phyloP scores from a whole-genome alignment of 2,797 vertebrate species.

The Pteropus rufus region DNA sequence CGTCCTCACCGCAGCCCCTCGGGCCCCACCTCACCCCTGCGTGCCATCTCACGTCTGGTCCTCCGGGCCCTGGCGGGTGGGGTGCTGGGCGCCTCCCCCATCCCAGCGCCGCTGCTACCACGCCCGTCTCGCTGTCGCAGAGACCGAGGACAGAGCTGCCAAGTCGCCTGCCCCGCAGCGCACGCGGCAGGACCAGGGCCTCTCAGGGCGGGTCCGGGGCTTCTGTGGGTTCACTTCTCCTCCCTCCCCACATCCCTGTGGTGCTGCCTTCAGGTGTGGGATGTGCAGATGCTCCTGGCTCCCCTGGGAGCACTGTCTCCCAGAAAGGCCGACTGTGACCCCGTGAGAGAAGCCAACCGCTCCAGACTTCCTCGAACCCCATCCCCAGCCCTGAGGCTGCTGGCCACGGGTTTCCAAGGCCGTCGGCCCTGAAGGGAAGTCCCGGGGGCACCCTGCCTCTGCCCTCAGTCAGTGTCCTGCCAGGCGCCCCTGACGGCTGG shows the following conservation, averaged over 20 bases:
- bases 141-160: background rate
- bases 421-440: background rate
- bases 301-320: rapidly evolving
- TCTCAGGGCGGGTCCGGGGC: background rate
- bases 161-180: too few species aligned
- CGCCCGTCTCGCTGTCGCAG: background rate
- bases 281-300: background rate
- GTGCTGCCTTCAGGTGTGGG: rapidly evolving
- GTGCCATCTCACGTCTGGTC: background rate
- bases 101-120: rapidly evolving
- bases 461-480: rapidly evolving
- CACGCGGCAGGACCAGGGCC: too few species aligned
- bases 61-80: rapidly evolving
- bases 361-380: too few species aligned
- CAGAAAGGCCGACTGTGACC: background rate
- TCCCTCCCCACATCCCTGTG: background rate
- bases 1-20: background rate
- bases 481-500: rapidly evolving
- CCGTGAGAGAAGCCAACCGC: background rate
- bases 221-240: rapidly evolving
- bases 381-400: rapidly evolving
- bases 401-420: rapidly evolving
- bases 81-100: rapidly evolving
- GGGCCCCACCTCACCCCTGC: rapidly evolving
- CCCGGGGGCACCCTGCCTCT: rapidly evolving